Conservation (phyloP, 2,113 vertebrate genomes). For the Pungitius pungitius region DNA sequence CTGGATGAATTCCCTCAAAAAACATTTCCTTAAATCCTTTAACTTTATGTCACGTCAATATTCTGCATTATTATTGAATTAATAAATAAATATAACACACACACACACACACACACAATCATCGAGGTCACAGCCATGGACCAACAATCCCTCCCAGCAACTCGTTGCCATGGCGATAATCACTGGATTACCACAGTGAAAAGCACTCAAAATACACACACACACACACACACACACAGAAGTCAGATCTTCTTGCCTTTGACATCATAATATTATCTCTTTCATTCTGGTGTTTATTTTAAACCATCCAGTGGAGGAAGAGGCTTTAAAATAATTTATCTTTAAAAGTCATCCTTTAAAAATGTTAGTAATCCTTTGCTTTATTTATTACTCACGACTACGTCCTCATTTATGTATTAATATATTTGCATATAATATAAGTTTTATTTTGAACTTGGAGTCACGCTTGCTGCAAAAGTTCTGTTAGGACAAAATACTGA, state of each 20-base stretch:
- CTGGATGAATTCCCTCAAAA: too few species aligned
- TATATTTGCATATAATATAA: too few species aligned
- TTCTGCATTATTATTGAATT: background rate
- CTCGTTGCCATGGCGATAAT: slow-evolving; percentile 45
- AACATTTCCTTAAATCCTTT: slow-evolving; percentile 3
- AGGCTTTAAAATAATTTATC: too few species aligned
- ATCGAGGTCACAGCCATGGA: background rate
- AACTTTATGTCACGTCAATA: background rate
- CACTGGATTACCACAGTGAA: slow-evolving; percentile 56
- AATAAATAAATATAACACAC: slow-evolving; percentile 1
- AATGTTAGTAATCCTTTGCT: too few species aligned
- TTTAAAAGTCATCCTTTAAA: too few species aligned
- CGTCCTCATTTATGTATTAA: too few species aligned
- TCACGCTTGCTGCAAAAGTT: too few species aligned
- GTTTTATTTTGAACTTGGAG: too few species aligned
- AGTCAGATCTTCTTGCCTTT: too few species aligned
- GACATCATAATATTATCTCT: background rate
- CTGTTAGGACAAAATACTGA: slow-evolving; percentile 21
- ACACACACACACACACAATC: background rate
- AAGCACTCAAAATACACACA: slow-evolving; percentile 33
- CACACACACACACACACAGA: background rate
- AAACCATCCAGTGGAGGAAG: too few species aligned
- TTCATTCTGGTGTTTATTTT: background rate
- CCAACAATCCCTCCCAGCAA: background rate
- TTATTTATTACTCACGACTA: too few species aligned